Percentiles rank a stretch among this genome's conserved stretches.
These are phyloP conservation scores for Amphiduros pacificus DNA, from an alignment of 2,888 invertebrate species.

Conservation along the genomic window DNA sequence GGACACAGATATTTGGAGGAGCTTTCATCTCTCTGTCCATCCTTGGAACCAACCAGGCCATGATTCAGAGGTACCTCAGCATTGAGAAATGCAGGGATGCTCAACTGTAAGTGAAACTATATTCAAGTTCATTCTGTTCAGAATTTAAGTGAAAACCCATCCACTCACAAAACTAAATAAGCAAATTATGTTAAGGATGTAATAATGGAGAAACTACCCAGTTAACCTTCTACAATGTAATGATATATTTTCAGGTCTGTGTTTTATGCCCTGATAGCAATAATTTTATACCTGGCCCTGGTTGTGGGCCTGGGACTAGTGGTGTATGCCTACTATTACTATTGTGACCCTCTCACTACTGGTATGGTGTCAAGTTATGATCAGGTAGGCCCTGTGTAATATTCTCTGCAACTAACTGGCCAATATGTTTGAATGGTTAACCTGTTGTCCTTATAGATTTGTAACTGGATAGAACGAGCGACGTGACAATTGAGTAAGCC, in stretches of 20 bases:
- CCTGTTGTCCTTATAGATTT: too few species aligned
- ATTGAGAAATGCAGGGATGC: slow-evolving; percentile 20
- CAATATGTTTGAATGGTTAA: too few species aligned
- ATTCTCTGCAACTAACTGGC: too few species aligned
- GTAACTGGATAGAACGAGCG: too few species aligned
- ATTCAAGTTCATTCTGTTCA: too few species aligned
- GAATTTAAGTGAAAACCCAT: too few species aligned
- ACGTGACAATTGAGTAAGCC: too few species aligned
- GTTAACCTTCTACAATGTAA: too few species aligned
- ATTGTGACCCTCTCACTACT: slow-evolving; percentile 41
- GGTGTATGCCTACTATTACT: slow-evolving; percentile 41
- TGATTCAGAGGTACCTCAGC: slow-evolving; percentile 29
- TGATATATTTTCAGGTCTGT: background rate
- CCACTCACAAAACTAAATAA: too few species aligned
- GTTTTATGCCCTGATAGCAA: slow-evolving; percentile 36
- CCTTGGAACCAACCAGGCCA: slow-evolving; percentile 87
- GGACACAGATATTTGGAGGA: slow-evolving; percentile 82
- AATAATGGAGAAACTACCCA: too few species aligned
- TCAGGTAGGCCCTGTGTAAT: too few species aligned
- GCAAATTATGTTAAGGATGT: too few species aligned
- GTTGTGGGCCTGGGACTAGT: slow-evolving; percentile 41
- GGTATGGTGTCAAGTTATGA: slow-evolving; percentile 38
- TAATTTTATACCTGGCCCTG: slow-evolving; percentile 35
- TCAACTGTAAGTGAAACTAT: slow-evolving; percentile 26
- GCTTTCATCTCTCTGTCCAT: slow-evolving; percentile 88